Evolutionary conservation across 2,113 vertebrate species (phyloP).

Genomic region (Fregetta grallaria): DNA sequence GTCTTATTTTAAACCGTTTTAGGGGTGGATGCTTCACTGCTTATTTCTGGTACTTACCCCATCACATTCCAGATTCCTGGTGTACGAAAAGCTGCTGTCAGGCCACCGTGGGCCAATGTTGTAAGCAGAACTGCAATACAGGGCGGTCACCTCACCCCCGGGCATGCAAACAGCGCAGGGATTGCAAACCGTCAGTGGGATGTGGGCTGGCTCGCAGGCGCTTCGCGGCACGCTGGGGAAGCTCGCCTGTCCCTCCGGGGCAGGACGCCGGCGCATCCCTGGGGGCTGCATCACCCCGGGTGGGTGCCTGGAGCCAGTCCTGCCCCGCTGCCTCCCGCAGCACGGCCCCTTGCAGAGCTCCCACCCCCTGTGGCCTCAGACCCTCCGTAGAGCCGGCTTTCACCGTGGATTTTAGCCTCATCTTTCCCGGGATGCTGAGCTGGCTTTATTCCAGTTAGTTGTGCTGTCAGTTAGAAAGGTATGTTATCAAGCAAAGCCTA

Average conservation of each 20-base stretch:
- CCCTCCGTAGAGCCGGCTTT: neutral
- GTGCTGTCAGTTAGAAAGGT: neutral
- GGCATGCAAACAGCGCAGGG: fast-evolving
- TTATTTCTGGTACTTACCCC: neutral
- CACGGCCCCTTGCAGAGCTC: neutral
- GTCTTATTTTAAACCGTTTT: neutral
- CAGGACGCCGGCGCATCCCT: neutral
- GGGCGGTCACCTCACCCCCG: fast-evolving
- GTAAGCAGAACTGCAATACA: neutral
- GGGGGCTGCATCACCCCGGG: neutral
- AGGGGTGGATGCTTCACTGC: neutral
- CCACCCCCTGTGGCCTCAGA: neutral
- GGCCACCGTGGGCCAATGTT: neutral
- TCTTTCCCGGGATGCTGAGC: neutral
- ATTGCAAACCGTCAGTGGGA: fast-evolving
- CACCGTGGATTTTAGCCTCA: fast-evolving
- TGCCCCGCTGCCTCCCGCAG: neutral
- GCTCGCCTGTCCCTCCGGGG: neutral
- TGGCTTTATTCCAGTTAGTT: neutral
- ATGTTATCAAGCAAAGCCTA: neutral
- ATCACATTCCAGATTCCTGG: neutral
- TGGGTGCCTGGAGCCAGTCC: neutral
- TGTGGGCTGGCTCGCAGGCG: fast-evolving
- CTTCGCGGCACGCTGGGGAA: fast-evolving
- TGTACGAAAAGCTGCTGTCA: neutral